phyloP scores from a whole-genome alignment of 2,113 vertebrate species.

The Psettodes erumei region DNA sequence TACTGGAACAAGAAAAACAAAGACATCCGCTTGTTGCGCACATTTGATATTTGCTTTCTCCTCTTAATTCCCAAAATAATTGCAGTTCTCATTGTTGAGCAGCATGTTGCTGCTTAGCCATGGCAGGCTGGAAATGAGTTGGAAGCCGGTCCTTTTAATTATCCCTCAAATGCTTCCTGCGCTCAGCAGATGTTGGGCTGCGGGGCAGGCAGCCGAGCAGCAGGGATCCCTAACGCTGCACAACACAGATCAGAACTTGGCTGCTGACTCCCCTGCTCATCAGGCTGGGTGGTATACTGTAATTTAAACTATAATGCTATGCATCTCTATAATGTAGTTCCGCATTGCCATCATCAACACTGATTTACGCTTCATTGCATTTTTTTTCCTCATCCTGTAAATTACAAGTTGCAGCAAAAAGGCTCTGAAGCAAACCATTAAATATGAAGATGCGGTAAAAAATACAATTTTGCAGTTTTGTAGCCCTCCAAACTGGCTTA shows the following conservation, averaged over 20 bases:
- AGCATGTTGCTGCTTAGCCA: conserved; percentile 77
- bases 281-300: conserved; percentile 45
- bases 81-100: conserved; percentile 71
- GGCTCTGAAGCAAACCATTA: background rate
- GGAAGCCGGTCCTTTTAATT: conserved; percentile 83
- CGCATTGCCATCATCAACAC: conserved; percentile 22
- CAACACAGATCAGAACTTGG: conserved; percentile 62
- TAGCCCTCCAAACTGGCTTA: background rate
- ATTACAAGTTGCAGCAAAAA: conserved; percentile 16
- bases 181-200: conserved; percentile 82
- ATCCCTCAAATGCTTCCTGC: conserved; percentile 82
- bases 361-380: conserved; percentile 29
- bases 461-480: background rate
- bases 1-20: conserved; percentile 21
- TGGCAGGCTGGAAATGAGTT: conserved; percentile 82
- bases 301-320: conserved; percentile 39
- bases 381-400: conserved; percentile 10
- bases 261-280: conserved; percentile 47
- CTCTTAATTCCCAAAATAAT: conserved; percentile 75
- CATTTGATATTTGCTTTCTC: conserved; percentile 59
- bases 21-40: conserved; percentile 62
- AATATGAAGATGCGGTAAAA: background rate
- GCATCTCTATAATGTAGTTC: conserved; percentile 26
- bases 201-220: conserved; percentile 76
- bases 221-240: conserved; percentile 58